Evolutionary conservation across 2,797 vertebrate species (phyloP).

Genomic region (Leuciscus waleckii): DNA sequence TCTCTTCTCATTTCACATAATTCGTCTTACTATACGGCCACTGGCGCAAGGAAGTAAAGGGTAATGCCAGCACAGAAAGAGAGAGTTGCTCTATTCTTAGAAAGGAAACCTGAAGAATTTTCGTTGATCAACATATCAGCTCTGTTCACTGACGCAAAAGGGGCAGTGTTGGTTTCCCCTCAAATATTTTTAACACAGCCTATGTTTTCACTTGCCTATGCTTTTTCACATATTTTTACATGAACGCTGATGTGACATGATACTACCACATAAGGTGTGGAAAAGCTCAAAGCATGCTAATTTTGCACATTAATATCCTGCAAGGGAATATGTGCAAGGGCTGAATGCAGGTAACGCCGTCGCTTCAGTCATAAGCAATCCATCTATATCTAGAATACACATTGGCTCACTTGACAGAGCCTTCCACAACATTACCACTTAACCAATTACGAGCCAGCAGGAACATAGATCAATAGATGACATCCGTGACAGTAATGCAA

Average conservation of each 20-base stretch:
- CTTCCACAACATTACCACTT: slow-evolving; percentile 48
- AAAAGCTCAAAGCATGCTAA: slow-evolving; percentile 22
- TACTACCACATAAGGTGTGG: neutral
- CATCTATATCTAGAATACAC: slow-evolving; percentile 28
- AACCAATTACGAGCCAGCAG: slow-evolving; percentile 41
- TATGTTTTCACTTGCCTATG: neutral
- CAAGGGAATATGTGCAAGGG: neutral
- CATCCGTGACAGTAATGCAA: slow-evolving; percentile 45
- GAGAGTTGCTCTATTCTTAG: neutral
- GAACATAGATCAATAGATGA: slow-evolving; percentile 41
- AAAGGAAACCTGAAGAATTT: slow-evolving; percentile 21
- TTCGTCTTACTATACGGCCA: slow-evolving; percentile 37
- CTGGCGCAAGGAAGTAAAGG: neutral
- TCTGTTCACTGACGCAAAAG: slow-evolving; percentile 27
- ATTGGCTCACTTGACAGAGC: slow-evolving; percentile 30
- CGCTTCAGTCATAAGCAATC: slow-evolving; percentile 14
- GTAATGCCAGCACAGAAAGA: neutral
- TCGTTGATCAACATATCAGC: slow-evolving; percentile 34
- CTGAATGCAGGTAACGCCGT: neutral
- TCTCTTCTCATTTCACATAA: neutral
- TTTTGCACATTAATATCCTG: slow-evolving; percentile 22
- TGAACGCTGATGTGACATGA: neutral
- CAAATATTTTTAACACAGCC: slow-evolving; percentile 14
- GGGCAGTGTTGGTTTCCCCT: slow-evolving; percentile 22
- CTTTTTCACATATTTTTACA: neutral